Conservation (phyloP, 2,113 vertebrate genomes). For the Elephas maximus region DNA sequence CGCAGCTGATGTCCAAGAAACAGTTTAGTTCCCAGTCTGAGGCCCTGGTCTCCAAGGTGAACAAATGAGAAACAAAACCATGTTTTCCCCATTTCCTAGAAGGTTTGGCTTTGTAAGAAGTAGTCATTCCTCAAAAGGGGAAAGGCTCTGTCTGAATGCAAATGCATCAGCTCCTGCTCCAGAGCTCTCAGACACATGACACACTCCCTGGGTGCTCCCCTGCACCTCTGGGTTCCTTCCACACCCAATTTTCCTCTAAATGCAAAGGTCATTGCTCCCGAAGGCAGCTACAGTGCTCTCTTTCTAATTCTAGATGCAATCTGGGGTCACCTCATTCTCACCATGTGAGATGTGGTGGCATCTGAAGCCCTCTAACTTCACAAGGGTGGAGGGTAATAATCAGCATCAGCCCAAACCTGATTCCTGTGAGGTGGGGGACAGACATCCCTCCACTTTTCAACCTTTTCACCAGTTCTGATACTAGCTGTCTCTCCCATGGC, state of each 20-base stretch:
- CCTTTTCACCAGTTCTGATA: no score
- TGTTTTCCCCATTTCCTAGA: not conserved
- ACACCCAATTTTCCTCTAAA: not conserved
- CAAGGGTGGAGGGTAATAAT: no score
- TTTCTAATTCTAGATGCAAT: not conserved
- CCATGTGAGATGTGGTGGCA: no score
- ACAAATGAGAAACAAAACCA: not conserved
- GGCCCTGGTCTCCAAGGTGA: not conserved
- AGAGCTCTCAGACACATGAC: not conserved
- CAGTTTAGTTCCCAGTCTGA: not conserved
- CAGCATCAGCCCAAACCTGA: no score
- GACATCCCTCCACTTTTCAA: no score
- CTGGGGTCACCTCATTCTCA: not conserved
- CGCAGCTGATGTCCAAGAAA: not conserved
- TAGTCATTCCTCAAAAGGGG: not conserved
- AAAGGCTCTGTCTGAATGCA: not conserved
- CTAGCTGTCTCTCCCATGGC: no score
- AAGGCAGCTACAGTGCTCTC: not conserved
- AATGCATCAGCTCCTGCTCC: fast-evolving
- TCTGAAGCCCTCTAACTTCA: no score
- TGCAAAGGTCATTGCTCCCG: not conserved
- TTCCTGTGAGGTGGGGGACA: no score
- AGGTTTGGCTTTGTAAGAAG: not conserved
- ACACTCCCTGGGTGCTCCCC: not conserved
- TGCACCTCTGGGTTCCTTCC: not conserved